phyloP scores from a whole-genome alignment of 64 coral and sea anemone species.

The Porites lutea region DNA sequence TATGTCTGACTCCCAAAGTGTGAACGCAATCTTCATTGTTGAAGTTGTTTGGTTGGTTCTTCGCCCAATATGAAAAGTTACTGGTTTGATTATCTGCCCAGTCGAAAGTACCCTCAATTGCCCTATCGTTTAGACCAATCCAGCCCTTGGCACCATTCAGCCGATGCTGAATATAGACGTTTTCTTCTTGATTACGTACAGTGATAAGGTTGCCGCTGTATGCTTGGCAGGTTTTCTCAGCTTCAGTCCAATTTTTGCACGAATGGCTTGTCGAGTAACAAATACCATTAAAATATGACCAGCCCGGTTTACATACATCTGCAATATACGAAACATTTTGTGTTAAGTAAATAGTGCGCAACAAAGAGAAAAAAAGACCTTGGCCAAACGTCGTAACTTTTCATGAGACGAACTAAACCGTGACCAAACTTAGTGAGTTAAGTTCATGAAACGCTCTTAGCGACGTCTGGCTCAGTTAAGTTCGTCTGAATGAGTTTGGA shows the following conservation, averaged over 20 bases:
- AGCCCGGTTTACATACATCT: conserved; percentile 75
- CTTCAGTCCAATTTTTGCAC: conserved; percentile 65
- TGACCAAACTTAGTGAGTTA: too few species aligned
- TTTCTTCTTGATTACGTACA: conserved; percentile 38
- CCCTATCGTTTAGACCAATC: conserved; percentile 54
- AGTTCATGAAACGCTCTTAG: too few species aligned
- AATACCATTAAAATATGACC: conserved; percentile 74
- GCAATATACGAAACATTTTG: background rate
- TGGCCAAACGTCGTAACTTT: too few species aligned
- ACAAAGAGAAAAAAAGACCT: too few species aligned
- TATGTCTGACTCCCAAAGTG: conserved; percentile 29
- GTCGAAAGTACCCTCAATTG: conserved; percentile 36
- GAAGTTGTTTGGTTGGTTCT: conserved; percentile 23
- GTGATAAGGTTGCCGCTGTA: conserved; percentile 33
- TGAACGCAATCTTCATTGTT: conserved; percentile 62
- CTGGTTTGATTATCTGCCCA: conserved; percentile 37
- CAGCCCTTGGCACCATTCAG: conserved; percentile 47
- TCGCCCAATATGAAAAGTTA: conserved; percentile 69
- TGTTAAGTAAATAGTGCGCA: too few species aligned
- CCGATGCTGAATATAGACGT: conserved; percentile 73
- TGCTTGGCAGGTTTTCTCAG: conserved; percentile 18
- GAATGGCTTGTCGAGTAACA: conserved; percentile 27
- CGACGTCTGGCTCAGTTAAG: too few species aligned
- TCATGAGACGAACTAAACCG: too few species aligned
- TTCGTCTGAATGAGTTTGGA: too few species aligned